Conservation (phyloP, 2,888 invertebrate genomes). For the Polyommatus iphigenia region DNA sequence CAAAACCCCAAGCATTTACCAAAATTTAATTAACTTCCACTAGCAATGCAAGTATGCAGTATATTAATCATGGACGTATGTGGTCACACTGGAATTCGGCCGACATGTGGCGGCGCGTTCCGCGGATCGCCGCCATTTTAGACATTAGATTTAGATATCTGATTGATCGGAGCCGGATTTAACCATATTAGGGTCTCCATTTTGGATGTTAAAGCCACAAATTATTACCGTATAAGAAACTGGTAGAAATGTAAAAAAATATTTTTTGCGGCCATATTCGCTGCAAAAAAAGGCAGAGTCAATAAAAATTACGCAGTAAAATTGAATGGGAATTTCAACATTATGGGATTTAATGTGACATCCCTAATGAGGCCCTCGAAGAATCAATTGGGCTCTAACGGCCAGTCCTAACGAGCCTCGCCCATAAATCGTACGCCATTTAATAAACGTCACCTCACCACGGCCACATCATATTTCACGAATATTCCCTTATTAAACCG, state of each 20-base stretch:
- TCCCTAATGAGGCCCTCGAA: slow-evolving; percentile 30
- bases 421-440: slow-evolving; percentile 47
- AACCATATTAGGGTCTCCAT: neutral
- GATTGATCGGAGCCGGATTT: slow-evolving; percentile 10
- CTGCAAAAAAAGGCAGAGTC: neutral
- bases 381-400: slow-evolving; percentile 43
- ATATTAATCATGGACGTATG: neutral
- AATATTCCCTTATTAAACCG: slow-evolving; percentile 38
- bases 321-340: neutral
- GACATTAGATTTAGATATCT: slow-evolving; percentile 23
- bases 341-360: slow-evolving; percentile 15
- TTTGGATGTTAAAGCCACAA: neutral
- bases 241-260: neutral
- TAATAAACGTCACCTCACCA: slow-evolving; percentile 46
- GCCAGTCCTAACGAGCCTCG: slow-evolving; percentile 36
- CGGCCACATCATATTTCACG: slow-evolving; percentile 42
- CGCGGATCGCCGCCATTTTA: slow-evolving; percentile 16
- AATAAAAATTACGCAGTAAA: neutral
- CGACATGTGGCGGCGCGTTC: slow-evolving; percentile 23
- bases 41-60: neutral
- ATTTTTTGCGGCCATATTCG: neutral
- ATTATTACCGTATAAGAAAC: neutral
- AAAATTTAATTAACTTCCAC: neutral
- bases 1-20: neutral
- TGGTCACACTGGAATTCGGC: neutral